Evolutionary conservation across 1,140 invertebrate genomes (phyloP).

Genomic region (Cepaea nemoralis): DNA sequence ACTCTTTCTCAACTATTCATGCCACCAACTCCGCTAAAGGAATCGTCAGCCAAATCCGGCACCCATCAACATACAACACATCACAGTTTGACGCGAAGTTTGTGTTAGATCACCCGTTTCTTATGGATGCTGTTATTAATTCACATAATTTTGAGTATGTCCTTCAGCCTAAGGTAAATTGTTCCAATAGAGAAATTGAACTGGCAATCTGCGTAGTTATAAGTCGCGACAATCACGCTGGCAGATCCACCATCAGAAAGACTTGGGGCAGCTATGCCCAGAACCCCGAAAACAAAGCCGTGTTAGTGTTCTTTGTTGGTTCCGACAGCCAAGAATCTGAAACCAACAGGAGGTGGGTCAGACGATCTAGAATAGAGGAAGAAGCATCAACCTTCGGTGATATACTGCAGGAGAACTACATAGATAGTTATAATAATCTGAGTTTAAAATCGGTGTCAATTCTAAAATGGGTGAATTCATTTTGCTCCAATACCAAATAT

Average conservation of each 20-base stretch:
- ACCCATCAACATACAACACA: neutral
- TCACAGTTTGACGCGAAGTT: neutral
- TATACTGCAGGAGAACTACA: slow-evolving; percentile 83
- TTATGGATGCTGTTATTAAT: neutral
- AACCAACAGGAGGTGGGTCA: neutral
- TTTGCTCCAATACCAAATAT: slow-evolving; percentile 75
- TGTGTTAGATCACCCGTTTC: neutral
- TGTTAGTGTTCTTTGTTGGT: slow-evolving; percentile 80
- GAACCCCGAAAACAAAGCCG: slow-evolving; percentile 33
- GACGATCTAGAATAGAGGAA: slow-evolving; percentile 4
- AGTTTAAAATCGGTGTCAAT: slow-evolving; percentile 88
- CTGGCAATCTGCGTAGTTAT: slow-evolving; percentile 50
- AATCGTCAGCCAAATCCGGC: neutral
- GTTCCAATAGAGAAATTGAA: slow-evolving; percentile 18
- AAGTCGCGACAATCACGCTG: slow-evolving; percentile 43
- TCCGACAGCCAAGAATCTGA: slow-evolving; percentile 73
- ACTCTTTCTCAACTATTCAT: neutral
- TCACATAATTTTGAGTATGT: neutral
- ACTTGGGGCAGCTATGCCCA: slow-evolving; percentile 63
- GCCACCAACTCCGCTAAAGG: neutral
- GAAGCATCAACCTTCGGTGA: slow-evolving; percentile 80
- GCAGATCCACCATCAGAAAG: slow-evolving; percentile 57
- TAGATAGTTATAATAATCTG: slow-evolving; percentile 85
- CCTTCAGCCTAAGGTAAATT: neutral
- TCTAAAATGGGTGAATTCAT: slow-evolving; percentile 83